Evolutionary conservation across 2,888 invertebrate species (phyloP).

Genomic region (Dryococelus australis): DNA sequence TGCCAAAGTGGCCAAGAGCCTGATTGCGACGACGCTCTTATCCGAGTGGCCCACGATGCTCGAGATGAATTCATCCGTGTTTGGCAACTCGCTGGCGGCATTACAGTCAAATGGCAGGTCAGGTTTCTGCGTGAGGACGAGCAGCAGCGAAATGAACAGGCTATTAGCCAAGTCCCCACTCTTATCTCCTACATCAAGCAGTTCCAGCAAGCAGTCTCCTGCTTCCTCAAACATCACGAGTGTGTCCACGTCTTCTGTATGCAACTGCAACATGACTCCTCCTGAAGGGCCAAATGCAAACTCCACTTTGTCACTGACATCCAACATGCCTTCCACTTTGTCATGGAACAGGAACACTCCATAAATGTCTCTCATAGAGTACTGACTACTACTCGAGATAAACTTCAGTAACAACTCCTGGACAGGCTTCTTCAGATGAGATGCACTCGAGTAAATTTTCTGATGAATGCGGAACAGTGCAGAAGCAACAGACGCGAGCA

Average conservation of each 20-base stretch:
- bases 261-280: slow-evolving; percentile 38
- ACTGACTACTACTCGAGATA: slow-evolving; percentile 44
- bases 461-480: slow-evolving; percentile 54
- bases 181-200: slow-evolving; percentile 41
- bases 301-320: slow-evolving; percentile 52
- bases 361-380: slow-evolving; percentile 51
- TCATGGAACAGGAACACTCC: slow-evolving; percentile 56
- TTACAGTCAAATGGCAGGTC: not conserved
- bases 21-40: slow-evolving; percentile 38
- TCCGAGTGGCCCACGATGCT: slow-evolving; percentile 35
- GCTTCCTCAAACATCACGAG: slow-evolving; percentile 37
- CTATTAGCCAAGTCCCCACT: slow-evolving; percentile 41
- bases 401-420: slow-evolving; percentile 49
- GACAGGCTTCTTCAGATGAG: slow-evolving; percentile 46
- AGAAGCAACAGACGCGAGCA: slow-evolving; percentile 51
- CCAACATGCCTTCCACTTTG: slow-evolving; percentile 45
- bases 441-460: slow-evolving; percentile 48
- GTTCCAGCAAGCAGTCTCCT: slow-evolving; percentile 42
- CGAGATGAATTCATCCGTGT: slow-evolving; percentile 19
- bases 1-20: slow-evolving; percentile 55
- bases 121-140: not conserved
- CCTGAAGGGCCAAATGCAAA: slow-evolving; percentile 50
- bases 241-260: slow-evolving; percentile 31
- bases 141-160: slow-evolving; percentile 41
- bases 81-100: not conserved